Conservation (phyloP, 2,888 invertebrate species). For the Campaea margaritaria region DNA sequence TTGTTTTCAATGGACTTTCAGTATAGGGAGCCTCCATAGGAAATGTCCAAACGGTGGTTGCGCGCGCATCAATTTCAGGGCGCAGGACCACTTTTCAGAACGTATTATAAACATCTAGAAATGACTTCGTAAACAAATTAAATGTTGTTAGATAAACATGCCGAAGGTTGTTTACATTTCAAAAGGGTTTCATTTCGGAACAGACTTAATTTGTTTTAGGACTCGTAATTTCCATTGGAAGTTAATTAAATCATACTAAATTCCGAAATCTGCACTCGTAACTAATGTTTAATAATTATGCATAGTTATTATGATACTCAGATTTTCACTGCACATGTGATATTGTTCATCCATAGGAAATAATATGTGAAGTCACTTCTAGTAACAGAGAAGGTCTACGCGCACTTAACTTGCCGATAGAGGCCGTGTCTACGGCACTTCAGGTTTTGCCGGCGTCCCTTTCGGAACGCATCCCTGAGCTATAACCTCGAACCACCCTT, state of each 20-base stretch:
- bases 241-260: background rate
- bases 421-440: conserved; percentile 74
- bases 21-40: conserved; percentile 53
- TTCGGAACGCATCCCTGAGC: conserved; percentile 66
- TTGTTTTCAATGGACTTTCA: conserved; percentile 53
- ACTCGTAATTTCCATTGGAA: no score
- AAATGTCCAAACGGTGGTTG: conserved; percentile 62
- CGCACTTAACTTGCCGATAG: conserved; percentile 71
- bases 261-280: background rate
- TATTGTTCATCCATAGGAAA: background rate
- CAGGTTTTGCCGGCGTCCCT: conserved; percentile 75
- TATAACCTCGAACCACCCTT: conserved; percentile 35
- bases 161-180: conserved; percentile 4
- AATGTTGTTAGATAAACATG: conserved; percentile 5
- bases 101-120: conserved; percentile 73
- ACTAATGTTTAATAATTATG: background rate
- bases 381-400: conserved; percentile 55
- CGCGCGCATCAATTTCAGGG: conserved; percentile 80
- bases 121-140: conserved; percentile 37
- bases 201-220: background rate
- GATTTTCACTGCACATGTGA: background rate
- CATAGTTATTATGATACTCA: no score
- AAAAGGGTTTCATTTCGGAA: conserved; percentile 5
- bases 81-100: conserved; percentile 74
- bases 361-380: conserved; percentile 59